Percentiles rank a stretch among this genome's conserved stretches.
These are phyloP conservation scores for Pristionchus exspectatus DNA, from an alignment of 2,888 invertebrate genomes.

Conservation along the genomic window DNA sequence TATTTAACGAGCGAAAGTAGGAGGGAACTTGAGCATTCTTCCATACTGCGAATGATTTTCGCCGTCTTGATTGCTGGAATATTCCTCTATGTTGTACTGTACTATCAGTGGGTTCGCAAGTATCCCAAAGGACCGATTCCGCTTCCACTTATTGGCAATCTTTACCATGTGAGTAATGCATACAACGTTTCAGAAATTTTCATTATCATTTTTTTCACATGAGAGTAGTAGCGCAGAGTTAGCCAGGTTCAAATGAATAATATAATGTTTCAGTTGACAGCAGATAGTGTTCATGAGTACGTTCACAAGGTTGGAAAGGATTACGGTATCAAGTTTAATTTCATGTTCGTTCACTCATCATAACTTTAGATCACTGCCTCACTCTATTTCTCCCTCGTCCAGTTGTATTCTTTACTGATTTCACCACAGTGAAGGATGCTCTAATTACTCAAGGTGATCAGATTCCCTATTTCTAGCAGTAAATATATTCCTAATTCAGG, in stretches of 20 bases:
- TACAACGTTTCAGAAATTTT: no score
- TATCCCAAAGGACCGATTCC: slow-evolving; percentile 63
- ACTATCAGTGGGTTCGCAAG: slow-evolving; percentile 59
- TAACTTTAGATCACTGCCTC: no score
- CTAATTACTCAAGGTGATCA: not conserved
- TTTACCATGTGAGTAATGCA: slow-evolving; percentile 57
- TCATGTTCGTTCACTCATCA: not conserved
- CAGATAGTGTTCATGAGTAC: not conserved
- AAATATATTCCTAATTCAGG: slow-evolving; percentile 22
- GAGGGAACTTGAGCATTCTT: no score
- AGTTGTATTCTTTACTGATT: not conserved
- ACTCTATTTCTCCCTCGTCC: not conserved
- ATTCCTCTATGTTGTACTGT: slow-evolving; percentile 51
- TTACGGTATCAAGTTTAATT: not conserved
- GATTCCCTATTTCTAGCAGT: not conserved
- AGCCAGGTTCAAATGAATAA: not conserved
- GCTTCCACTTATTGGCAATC: slow-evolving; percentile 60
- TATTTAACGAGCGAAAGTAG: no score
- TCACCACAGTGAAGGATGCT: not conserved
- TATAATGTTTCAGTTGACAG: not conserved
- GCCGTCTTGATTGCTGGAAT: no score
- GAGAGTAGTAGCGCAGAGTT: no score
- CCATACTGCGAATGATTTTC: no score
- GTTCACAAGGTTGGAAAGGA: not conserved
- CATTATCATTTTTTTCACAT: no score